These are phyloP conservation scores for Dicrostonyx torquatus DNA, from an alignment of 2,797 vertebrate genomes.

Conservation along the genomic window DNA sequence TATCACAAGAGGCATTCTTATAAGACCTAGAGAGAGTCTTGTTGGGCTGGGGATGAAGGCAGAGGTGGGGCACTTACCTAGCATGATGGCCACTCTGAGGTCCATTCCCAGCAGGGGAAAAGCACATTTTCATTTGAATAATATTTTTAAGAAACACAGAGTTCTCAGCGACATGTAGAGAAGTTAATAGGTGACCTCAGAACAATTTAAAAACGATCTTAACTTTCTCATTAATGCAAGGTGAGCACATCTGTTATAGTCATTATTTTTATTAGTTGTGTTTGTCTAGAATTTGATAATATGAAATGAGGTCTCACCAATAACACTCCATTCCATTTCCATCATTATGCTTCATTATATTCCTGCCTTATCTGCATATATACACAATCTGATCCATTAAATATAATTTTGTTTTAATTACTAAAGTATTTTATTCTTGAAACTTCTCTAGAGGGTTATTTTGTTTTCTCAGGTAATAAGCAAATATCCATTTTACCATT, in stretches of 20 bases:
- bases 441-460: slow-evolving; percentile 48
- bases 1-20: neutral
- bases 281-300: slow-evolving; percentile 58
- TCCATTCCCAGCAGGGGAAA: neutral
- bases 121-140: neutral
- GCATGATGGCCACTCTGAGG: too few species aligned
- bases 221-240: slow-evolving; percentile 36
- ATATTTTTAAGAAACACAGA: neutral
- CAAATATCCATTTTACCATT: slow-evolving; percentile 49
- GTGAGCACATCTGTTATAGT: slow-evolving; percentile 55
- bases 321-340: slow-evolving; percentile 57
- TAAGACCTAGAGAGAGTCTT: neutral
- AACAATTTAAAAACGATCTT: slow-evolving; percentile 10
- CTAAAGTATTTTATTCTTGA: slow-evolving; percentile 66
- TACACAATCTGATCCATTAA: slow-evolving; percentile 61
- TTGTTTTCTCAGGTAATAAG: slow-evolving; percentile 68
- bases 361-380: slow-evolving; percentile 60
- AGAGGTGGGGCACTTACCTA: neutral
- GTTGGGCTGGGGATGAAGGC: neutral
- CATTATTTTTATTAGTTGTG: slow-evolving; percentile 28
- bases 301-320: slow-evolving; percentile 42
- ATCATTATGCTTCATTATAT: slow-evolving; percentile 65
- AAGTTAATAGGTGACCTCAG: slow-evolving; percentile 49
- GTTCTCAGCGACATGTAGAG: neutral
- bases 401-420: slow-evolving; percentile 72